Conservation (phyloP, 2,797 vertebrate species). For the Cossypha caffra region DNA sequence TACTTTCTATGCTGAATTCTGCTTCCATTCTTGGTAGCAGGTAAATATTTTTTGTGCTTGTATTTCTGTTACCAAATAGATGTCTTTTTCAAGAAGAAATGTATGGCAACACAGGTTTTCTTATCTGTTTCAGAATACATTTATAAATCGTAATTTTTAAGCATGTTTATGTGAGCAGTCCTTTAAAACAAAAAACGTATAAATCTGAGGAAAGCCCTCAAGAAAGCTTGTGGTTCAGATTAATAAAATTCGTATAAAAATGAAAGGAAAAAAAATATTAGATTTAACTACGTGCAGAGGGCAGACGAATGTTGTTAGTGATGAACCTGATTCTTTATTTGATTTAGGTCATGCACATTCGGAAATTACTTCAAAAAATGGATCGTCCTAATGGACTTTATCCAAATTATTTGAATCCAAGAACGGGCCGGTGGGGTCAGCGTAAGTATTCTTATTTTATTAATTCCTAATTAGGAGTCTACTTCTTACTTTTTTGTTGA, state of each 20-base stretch:
- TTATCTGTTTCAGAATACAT: background rate
- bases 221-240: background rate
- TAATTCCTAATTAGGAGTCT: background rate
- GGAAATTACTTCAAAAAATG: slow-evolving; percentile 98
- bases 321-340: slow-evolving; percentile 63
- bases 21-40: background rate
- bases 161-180: background rate
- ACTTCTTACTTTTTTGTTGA: background rate
- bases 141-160: background rate
- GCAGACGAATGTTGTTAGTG: background rate
- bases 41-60: background rate
- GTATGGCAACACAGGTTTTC: background rate
- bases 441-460: slow-evolving; percentile 84
- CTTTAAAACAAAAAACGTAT: background rate
- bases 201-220: background rate
- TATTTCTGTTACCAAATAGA: background rate
- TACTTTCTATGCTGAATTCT: background rate
- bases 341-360: slow-evolving; percentile 95
- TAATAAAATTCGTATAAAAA: background rate
- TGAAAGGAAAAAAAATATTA: background rate
- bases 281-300: background rate
- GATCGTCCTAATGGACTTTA: slow-evolving; percentile 98
- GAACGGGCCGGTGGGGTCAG: slow-evolving; percentile 97
- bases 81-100: background rate
- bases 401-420: slow-evolving; percentile 98